These are phyloP conservation scores for Amphiduros pacificus DNA, from an alignment of 2,888 invertebrate species.

Conservation along the genomic window DNA sequence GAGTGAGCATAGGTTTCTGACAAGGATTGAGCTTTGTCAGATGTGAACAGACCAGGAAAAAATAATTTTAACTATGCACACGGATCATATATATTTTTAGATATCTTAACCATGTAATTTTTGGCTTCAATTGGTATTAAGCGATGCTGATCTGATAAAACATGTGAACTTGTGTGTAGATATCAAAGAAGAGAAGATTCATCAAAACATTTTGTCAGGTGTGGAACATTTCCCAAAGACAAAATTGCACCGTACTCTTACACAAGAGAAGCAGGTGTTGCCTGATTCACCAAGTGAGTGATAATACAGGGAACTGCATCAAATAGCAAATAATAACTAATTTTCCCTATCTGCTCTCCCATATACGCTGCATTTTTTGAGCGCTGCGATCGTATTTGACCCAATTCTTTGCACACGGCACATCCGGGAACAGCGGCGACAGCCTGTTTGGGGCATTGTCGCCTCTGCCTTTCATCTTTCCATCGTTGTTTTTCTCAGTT, in stretches of 20 bases:
- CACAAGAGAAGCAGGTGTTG: not conserved
- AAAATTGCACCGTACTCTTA: not conserved
- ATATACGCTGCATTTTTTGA: too few species aligned
- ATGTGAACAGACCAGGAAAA: too few species aligned
- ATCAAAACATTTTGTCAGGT: not conserved
- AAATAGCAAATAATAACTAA: not conserved
- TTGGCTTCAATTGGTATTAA: not conserved
- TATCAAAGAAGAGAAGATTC: slow-evolving; percentile 4
- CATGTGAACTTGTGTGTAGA: not conserved
- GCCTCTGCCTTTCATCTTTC: not conserved
- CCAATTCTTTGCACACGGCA: too few species aligned
- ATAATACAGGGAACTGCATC: not conserved
- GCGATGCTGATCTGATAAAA: not conserved
- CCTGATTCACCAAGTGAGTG: slow-evolving; percentile 11
- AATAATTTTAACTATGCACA: not conserved
- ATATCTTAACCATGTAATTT: not conserved
- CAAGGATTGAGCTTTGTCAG: too few species aligned
- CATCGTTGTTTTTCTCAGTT: too few species aligned
- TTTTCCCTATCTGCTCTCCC: too few species aligned
- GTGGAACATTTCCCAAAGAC: not conserved
- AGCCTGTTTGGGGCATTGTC: too few species aligned
- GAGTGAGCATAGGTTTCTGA: too few species aligned
- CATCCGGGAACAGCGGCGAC: too few species aligned
- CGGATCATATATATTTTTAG: not conserved
- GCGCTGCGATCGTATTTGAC: too few species aligned